Percentiles rank a stretch among this genome's conserved stretches.
phyloP scores from a whole-genome alignment of 2,113 vertebrate genomes.

The Lagopus muta region DNA sequence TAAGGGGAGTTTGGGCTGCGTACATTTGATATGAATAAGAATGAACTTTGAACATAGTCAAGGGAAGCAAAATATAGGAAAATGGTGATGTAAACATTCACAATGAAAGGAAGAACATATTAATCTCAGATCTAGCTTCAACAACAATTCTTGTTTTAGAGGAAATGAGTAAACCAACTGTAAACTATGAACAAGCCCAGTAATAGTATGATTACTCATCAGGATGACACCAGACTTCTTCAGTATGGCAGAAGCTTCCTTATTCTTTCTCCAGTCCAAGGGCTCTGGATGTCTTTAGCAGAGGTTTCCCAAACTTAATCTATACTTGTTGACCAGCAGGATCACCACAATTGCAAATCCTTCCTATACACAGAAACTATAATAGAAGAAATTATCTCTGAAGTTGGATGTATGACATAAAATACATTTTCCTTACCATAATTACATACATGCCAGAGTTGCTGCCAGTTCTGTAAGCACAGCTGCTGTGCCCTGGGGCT shows the following conservation, averaged over 20 bases:
- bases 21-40: background rate
- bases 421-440: background rate
- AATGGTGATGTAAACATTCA: background rate
- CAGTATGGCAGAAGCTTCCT: background rate
- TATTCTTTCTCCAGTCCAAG: background rate
- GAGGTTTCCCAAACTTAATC: background rate
- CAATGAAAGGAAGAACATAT: background rate
- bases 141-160: background rate
- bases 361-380: background rate
- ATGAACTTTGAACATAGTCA: fast-evolving
- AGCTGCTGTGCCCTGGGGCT: background rate
- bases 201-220: background rate
- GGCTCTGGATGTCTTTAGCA: background rate
- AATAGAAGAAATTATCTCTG: background rate
- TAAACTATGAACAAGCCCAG: background rate
- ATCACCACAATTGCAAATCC: background rate
- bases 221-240: background rate
- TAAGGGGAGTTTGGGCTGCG: background rate
- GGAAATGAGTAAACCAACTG: background rate
- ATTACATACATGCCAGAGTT: background rate
- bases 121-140: background rate
- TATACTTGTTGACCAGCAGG: background rate
- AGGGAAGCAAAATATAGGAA: background rate
- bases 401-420: fast-evolving
- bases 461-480: background rate